Evolutionary conservation across 2,888 invertebrate genomes (phyloP).

Genomic region (Cerastis leucographa): DNA sequence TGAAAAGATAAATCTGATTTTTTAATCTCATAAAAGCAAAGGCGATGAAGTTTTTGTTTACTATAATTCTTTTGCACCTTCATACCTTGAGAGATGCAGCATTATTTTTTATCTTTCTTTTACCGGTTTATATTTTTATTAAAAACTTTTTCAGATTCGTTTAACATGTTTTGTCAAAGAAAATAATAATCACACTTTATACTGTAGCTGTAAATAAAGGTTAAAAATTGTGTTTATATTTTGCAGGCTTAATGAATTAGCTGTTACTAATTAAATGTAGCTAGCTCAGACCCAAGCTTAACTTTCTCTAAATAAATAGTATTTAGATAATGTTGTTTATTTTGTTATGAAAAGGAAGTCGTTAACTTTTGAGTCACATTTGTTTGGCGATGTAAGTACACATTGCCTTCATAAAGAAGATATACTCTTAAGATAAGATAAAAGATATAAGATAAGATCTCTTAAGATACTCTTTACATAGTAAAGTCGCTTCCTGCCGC

Average conservation of each 20-base stretch:
- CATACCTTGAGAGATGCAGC: background rate
- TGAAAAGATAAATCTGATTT: background rate
- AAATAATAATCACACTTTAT: background rate
- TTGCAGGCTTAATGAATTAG: background rate
- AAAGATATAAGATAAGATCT: too few species aligned
- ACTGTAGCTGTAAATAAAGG: background rate
- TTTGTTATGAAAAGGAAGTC: too few species aligned
- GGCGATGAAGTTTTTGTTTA: too few species aligned
- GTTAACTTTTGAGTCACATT: too few species aligned
- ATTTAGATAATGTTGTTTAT: too few species aligned
- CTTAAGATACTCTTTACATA: too few species aligned
- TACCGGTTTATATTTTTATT: background rate
- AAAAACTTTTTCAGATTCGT: background rate
- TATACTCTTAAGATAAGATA: too few species aligned
- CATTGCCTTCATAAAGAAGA: too few species aligned
- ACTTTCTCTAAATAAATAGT: too few species aligned
- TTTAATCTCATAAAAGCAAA: background rate
- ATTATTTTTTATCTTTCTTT: background rate
- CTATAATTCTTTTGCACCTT: background rate
- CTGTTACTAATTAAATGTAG: background rate
- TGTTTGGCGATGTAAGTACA: too few species aligned
- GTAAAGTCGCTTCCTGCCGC: too few species aligned
- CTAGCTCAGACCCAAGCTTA: background rate
- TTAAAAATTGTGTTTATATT: background rate
- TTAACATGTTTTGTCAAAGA: background rate